Percentiles rank a stretch among this genome's conserved stretches.
Conservation (phyloP, 64 coral and sea anemone species). For the Actinia equina region DNA sequence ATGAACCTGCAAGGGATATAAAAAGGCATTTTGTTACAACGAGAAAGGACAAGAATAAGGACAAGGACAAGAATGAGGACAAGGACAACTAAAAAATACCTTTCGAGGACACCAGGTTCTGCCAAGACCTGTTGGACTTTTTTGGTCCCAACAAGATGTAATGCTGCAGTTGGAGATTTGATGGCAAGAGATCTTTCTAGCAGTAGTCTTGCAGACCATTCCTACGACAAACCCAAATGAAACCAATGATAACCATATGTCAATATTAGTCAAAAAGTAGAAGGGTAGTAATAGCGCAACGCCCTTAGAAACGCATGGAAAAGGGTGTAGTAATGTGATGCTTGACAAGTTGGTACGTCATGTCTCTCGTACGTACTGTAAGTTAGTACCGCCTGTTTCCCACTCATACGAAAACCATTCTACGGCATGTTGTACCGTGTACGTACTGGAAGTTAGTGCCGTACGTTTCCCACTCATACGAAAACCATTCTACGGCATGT, state of each 20-base stretch:
- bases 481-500: no score
- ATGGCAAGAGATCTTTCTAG: slow-evolving; percentile 86
- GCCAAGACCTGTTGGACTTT: slow-evolving; percentile 92
- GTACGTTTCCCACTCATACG: no score
- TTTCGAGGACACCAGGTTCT: slow-evolving; percentile 77
- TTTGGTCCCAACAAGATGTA: slow-evolving; percentile 91
- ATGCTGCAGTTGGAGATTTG: slow-evolving; percentile 77
- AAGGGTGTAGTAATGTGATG: no score
- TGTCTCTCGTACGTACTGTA: no score
- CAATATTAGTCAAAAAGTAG: no score
- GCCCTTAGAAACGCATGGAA: no score
- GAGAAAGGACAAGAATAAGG: neutral
- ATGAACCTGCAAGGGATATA: slow-evolving; percentile 56
- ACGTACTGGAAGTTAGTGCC: no score
- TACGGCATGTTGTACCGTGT: no score
- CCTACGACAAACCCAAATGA: slow-evolving; percentile 30
- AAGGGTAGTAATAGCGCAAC: no score
- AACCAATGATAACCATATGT: neutral
- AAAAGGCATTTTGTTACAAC: neutral
- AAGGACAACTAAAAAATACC: slow-evolving; percentile 13
- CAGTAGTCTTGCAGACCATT: slow-evolving; percentile 64
- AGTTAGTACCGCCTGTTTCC: no score
- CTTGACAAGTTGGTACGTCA: no score
- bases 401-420: no score
- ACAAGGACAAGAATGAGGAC: neutral